Conservation (phyloP, 1,140 invertebrate genomes). For the Theocolax elegans region DNA sequence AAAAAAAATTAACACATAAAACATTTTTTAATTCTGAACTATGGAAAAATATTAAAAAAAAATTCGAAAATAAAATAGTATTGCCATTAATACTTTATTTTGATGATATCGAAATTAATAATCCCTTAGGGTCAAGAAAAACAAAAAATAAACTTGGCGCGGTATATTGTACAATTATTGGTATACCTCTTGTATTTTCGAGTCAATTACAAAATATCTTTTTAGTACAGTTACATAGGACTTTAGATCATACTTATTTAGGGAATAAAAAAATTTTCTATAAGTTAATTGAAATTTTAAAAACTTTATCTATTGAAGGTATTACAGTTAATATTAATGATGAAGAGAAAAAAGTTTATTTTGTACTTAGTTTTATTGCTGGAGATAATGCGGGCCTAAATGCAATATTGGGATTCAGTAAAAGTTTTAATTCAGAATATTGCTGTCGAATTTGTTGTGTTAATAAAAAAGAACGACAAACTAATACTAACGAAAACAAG, state of each 20-base stretch:
- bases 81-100: slow-evolving; percentile 33
- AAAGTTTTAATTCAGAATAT: neutral
- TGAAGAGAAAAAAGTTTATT: slow-evolving; percentile 44
- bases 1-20: neutral
- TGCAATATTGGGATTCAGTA: too few species aligned
- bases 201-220: slow-evolving; percentile 40
- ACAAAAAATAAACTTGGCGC: slow-evolving; percentile 34
- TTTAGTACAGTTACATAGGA: slow-evolving; percentile 29
- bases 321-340: too few species aligned
- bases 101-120: slow-evolving; percentile 36
- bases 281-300: slow-evolving; percentile 26
- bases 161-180: slow-evolving; percentile 26
- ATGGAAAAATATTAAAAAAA: slow-evolving; percentile 24
- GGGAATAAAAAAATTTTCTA: slow-evolving; percentile 26
- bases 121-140: slow-evolving; percentile 38
- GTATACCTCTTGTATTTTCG: slow-evolving; percentile 28
- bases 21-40: slow-evolving; percentile 21
- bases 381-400: too few species aligned
- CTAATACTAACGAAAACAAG: too few species aligned
- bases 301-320: slow-evolving; percentile 13
- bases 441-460: neutral
- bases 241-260: slow-evolving; percentile 30
- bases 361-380: slow-evolving; percentile 20
- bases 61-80: slow-evolving; percentile 11
- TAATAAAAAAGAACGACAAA: neutral